A percentile compares a stretch with the other conserved stretches of the same genome.
phyloP scores from a whole-genome alignment of 1,140 invertebrate species.

The Caligus rogercresseyi region DNA sequence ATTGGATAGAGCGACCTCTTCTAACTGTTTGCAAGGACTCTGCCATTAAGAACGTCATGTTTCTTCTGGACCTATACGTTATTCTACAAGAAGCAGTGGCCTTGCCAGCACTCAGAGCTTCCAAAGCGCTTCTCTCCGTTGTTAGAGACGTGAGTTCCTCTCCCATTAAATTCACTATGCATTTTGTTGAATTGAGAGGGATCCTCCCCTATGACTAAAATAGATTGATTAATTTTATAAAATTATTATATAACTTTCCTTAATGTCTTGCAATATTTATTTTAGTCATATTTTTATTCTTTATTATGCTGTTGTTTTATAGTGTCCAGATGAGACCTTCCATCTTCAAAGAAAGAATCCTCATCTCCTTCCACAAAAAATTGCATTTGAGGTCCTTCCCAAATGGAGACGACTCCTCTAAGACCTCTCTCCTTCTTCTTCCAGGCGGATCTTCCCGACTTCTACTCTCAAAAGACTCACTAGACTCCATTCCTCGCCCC shows the following conservation, averaged over 20 bases:
- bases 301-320: not conserved
- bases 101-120: not conserved
- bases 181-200: not conserved
- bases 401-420: not conserved
- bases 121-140: not conserved
- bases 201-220: not conserved
- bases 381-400: not conserved
- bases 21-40: not conserved
- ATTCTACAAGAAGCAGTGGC: not conserved
- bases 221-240: not conserved
- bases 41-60: constrained; percentile 2
- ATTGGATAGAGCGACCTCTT: constrained; percentile 1
- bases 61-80: constrained; percentile 1
- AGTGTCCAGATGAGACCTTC: not conserved
- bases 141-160: constrained; percentile 8
- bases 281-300: not conserved
- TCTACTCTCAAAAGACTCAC: not conserved
- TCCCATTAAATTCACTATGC: not conserved
- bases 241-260: no score
- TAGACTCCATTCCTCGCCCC: not conserved
- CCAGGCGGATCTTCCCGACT: not conserved
- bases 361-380: not conserved
- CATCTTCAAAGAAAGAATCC: not conserved
- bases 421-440: not conserved
- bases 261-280: no score